Evolutionary conservation across 1,140 invertebrate species (phyloP).

Genomic region (Caenorhabditis brenneri): DNA sequence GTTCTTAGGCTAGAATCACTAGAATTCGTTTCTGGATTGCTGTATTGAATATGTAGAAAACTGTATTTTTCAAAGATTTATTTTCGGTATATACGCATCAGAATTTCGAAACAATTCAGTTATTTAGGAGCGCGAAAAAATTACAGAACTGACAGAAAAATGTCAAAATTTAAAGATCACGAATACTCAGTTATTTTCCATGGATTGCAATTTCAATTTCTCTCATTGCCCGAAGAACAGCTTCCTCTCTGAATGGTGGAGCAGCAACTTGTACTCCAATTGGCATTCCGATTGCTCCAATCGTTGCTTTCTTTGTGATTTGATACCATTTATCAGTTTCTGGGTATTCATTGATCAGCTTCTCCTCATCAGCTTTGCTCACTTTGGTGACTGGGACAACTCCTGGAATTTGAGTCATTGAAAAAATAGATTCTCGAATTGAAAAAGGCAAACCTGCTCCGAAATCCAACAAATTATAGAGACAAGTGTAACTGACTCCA

Average conservation of each 20-base stretch:
- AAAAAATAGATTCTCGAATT: background rate
- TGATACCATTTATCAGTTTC: constrained; percentile 59
- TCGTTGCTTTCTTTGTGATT: constrained; percentile 63
- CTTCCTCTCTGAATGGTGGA: constrained; percentile 72
- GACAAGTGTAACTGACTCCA: constrained; percentile 61
- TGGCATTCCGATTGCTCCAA: constrained; percentile 70
- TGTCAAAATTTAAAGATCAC: background rate
- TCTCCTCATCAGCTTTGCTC: constrained; percentile 63
- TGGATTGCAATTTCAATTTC: constrained; percentile 54
- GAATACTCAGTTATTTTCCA: background rate
- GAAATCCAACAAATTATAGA: constrained; percentile 71
- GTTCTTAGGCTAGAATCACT: too few species aligned
- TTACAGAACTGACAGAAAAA: too few species aligned
- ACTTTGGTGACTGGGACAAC: constrained; percentile 70
- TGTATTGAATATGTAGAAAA: too few species aligned
- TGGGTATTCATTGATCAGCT: constrained; percentile 64
- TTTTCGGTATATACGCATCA: too few species aligned
- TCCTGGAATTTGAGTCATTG: constrained; percentile 8
- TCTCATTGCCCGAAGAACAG: constrained; percentile 45
- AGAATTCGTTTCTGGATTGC: too few species aligned
- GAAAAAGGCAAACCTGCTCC: constrained; percentile 62
- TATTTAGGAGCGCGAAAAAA: too few species aligned
- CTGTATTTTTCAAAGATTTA: too few species aligned
- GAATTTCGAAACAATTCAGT: too few species aligned
- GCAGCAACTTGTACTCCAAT: constrained; percentile 72